Evolutionary conservation across 2,797 vertebrate genomes (phyloP), one percentile per base, ranked within the genome.

Genomic region (Phaenicophaeus curvirostris): DNA sequence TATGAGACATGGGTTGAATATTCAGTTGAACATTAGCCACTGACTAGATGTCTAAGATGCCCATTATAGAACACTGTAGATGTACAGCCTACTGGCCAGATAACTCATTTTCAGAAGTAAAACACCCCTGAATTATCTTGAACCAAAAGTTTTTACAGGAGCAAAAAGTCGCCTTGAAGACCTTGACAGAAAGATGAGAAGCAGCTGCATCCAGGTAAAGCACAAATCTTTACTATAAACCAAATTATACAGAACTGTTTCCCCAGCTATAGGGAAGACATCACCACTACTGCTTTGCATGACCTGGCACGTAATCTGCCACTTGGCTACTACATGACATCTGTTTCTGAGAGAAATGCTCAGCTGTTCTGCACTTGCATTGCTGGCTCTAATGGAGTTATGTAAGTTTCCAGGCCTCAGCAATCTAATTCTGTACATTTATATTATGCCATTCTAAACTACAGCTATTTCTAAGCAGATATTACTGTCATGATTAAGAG

Each of bases 351-450:
- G 69, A 77, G 19, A 69, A 77, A 66, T 53, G 44, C 74, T 87
- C 78, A 86, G 84, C 80, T 90, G 80, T 41, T 74, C 48, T 41
- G 33, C 33, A 19, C 65, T 81, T 77, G 51, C 41, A 48, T 5
- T 84, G 55, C 81, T 74, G 81, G 42, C 65, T 84, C 59, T 86
- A 86, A 86, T 42, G 57, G 85, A 93, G 37, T 88, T 83, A 91
- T 2, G 0, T 82, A 94, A 83, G n/a, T 35, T 68, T 42, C 72
- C 17, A 59, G n/a, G 7, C 12, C 4, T 48, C 59, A 89, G 51
- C 55, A 84, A 48, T 50, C 61, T 69, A 57, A 39, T 69, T 54
- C 55, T 0, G 0, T 31, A 62, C 33, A 69, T 42, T 75, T 16
- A 13, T 20, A 27, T 39, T 35, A 24, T 0, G 0, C 59, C 4